Evolutionary conservation across 2,888 invertebrate genomes (phyloP), one percentile per base, ranked within the genome.

Genomic region (Frankliniella fusca): DNA sequence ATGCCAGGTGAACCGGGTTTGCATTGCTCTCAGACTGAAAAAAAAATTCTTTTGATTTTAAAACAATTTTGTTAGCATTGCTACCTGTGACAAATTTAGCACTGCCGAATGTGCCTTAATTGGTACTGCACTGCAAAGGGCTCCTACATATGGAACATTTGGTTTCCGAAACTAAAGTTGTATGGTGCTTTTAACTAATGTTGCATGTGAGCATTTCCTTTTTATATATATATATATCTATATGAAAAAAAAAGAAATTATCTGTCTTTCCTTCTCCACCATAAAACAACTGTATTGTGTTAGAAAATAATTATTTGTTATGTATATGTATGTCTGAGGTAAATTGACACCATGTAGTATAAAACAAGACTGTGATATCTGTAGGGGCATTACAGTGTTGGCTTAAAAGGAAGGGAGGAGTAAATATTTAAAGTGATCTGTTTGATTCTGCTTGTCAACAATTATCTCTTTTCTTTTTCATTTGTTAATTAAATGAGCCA

Each of bases 301-400:
- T 70, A 70, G 70, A 70, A 23, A 70, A 70, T 70, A 70, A 70
- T 23, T 70, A 11, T 70, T 70, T 54, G 54, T 54, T 54, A 54
- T 54, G n/a, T n/a, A n/a, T n/a, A n/a, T n/a, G n/a, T n/a, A n/a
- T n/a, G 54, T 54, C n/a, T 70, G 70, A 23, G 70, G n/a, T 23
- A 70, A 70, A 23, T 70, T 23, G 70, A 70, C 65, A 65, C 79
- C 38, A 82, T 81, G 48, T 83, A 82, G 80, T 81, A 84, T 80
- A 80, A 83, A 81, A 85, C 85, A 86, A 86, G 86, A 86, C 86
- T 86, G 86, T 86, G 86, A 86, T 86, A 86, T 84, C 84, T 84
- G 84, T 81, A 82, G 81, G 54, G 83, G 83, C 83, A 82, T 83
- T 83, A 82, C 82, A 81, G 83, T 82, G 82, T 81, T 83, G 82